phyloP scores from a whole-genome alignment of 2,113 vertebrate genomes.

The Archilochus colubris region DNA sequence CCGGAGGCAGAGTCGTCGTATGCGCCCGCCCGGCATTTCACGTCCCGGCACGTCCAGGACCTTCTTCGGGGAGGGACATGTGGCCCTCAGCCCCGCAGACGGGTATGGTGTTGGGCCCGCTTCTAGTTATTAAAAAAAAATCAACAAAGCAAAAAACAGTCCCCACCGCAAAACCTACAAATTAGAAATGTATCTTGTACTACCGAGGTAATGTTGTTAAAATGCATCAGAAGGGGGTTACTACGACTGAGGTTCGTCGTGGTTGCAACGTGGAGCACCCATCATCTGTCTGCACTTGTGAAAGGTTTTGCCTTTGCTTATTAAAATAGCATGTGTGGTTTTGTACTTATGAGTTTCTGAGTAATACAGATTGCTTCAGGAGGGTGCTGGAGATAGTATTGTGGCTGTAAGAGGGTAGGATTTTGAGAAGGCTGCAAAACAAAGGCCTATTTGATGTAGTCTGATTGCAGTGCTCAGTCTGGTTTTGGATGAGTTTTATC shows the following conservation, averaged over 20 bases:
- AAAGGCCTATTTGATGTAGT: neutral
- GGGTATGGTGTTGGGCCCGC: neutral
- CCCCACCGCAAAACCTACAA: too few relatives aligned
- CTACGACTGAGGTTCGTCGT: neutral
- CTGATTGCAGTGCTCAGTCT: neutral
- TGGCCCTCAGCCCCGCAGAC: too few relatives aligned
- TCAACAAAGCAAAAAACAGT: too few relatives aligned
- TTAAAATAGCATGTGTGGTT: neutral
- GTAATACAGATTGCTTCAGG: neutral
- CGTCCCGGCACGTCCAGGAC: neutral
- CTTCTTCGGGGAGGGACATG: rapidly evolving
- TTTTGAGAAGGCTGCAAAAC: neutral
- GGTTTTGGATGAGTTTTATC: neutral
- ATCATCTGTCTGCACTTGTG: neutral
- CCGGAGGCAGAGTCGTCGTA: rapidly evolving
- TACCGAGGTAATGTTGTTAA: rapidly evolving
- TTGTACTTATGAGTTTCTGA: rapidly evolving
- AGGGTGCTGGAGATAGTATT: neutral
- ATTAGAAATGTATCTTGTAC: neutral
- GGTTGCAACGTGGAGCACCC: neutral
- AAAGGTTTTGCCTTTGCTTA: neutral
- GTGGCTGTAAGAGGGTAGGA: too few relatives aligned
- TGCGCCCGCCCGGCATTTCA: rapidly evolving
- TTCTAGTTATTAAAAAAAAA: neutral
- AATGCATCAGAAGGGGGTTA: rapidly evolving